A percentile compares a stretch with the other conserved stretches of the same genome.
Evolutionary conservation across 2,888 invertebrate genomes (phyloP).

Genomic region (Hypercompe scribonia): DNA sequence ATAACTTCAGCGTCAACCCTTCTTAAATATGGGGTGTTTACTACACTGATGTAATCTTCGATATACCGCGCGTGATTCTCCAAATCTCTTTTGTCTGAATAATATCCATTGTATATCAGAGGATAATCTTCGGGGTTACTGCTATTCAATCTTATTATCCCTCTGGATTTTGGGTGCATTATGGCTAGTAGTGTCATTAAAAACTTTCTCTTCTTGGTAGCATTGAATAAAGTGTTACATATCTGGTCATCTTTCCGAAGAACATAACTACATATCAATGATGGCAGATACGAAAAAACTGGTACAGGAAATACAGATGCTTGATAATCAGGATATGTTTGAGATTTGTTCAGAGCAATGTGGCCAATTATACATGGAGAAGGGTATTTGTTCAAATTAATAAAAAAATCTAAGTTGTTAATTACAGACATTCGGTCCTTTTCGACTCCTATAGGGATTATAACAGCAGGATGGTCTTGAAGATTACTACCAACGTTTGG

Average conservation of each 20-base stretch:
- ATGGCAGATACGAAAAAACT: conserved; percentile 41
- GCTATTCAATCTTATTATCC: conserved; percentile 53
- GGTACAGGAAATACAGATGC: conserved; percentile 48
- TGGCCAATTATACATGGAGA: conserved; percentile 56
- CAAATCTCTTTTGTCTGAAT: conserved; percentile 56
- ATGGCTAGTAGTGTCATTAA: conserved; percentile 53
- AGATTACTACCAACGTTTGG: conserved; percentile 64
- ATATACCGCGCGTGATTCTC: conserved; percentile 47
- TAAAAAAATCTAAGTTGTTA: conserved; percentile 45
- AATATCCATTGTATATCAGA: conserved; percentile 58
- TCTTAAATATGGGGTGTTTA: conserved; percentile 56
- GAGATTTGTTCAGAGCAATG: conserved; percentile 52
- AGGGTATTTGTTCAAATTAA: conserved; percentile 50
- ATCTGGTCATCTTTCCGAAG: conserved; percentile 53
- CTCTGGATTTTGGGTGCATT: conserved; percentile 63
- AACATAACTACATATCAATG: conserved; percentile 51
- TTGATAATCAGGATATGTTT: conserved; percentile 64
- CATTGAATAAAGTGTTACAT: conserved; percentile 50
- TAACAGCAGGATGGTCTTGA: conserved; percentile 59
- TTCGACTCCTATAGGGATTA: conserved; percentile 47
- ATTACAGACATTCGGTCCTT: conserved; percentile 33
- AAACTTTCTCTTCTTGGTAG: conserved; percentile 43
- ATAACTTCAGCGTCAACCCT: conserved; percentile 47
- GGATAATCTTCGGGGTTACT: conserved; percentile 59
- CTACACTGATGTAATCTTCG: conserved; percentile 51